These are phyloP conservation scores for Carapus acus DNA, from an alignment of 2,797 vertebrate genomes.

Conservation along the genomic window DNA sequence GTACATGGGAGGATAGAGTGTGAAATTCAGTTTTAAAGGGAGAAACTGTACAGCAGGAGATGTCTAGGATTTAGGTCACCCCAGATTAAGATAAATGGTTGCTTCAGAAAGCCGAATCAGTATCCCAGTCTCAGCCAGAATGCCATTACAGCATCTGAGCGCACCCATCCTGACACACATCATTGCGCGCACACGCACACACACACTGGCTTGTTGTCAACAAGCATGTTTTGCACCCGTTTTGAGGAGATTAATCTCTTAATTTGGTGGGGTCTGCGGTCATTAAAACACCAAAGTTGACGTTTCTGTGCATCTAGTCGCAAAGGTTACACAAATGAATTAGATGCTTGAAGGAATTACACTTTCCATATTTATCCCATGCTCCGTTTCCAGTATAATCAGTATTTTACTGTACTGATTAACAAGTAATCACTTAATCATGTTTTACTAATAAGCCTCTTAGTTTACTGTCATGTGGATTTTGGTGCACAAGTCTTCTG, in stretches of 20 bases:
- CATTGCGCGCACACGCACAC: conserved; percentile 6
- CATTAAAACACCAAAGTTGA: conserved; percentile 27
- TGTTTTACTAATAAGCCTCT: conserved; percentile 71
- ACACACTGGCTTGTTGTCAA: conserved; percentile 33
- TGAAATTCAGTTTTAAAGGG: conserved; percentile 69
- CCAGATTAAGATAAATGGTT: conserved; percentile 77
- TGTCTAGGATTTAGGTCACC: conserved; percentile 76
- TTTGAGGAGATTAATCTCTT: conserved; percentile 56
- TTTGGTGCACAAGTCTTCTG: conserved; percentile 41
- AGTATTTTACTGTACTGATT: conserved; percentile 63
- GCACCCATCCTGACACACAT: conserved; percentile 5
- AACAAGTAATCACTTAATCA: conserved; percentile 70
- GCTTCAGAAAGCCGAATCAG: conserved; percentile 64
- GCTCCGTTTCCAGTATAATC: conserved; percentile 61
- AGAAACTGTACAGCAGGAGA: conserved; percentile 62
- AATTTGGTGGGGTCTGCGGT: conserved; percentile 41
- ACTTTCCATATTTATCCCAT: conserved; percentile 58
- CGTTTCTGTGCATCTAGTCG: conserved; percentile 18
- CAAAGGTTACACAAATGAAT: conserved; percentile 45
- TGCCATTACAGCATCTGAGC: conserved; percentile 55
- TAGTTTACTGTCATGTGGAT: conserved; percentile 61
- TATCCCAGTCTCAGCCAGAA: conserved; percentile 56
- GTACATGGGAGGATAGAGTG: conserved; percentile 63
- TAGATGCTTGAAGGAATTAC: conserved; percentile 51
- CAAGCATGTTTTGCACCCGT: conserved; percentile 59